Percentiles rank a stretch among this genome's conserved stretches.
Conservation (phyloP, 1,140 invertebrate species). For the Pteromalus puparum region DNA sequence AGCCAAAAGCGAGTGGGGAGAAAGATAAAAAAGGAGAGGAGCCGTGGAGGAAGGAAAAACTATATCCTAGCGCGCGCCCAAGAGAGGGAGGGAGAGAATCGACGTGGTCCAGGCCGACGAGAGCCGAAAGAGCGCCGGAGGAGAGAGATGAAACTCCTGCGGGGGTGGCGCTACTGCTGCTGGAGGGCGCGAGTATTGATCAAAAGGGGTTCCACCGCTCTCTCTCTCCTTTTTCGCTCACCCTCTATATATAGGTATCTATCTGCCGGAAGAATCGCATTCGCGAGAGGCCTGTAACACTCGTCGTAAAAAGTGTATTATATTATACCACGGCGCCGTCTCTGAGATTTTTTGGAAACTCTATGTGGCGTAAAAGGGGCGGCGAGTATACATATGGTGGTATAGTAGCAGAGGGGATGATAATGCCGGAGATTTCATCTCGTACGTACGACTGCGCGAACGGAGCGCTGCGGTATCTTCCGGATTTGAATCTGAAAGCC, state of each 20-base stretch:
- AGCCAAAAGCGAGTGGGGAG: neutral
- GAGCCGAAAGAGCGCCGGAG: neutral
- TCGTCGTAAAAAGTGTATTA: too few species aligned
- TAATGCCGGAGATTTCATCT: neutral
- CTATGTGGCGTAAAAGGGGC: neutral
- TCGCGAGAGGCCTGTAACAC: too few species aligned
- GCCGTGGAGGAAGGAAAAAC: neutral
- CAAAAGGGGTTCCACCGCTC: slow-evolving; percentile 18
- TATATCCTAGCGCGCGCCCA: neutral
- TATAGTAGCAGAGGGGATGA: neutral
- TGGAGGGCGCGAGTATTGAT: slow-evolving; percentile 38
- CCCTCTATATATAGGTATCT: neutral
- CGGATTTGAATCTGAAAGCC: slow-evolving; percentile 6
- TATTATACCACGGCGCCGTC: neutral
- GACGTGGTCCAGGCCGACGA: slow-evolving; percentile 8
- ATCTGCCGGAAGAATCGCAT: too few species aligned
- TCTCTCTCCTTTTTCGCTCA: neutral
- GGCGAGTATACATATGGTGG: too few species aligned
- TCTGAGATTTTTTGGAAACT: neutral
- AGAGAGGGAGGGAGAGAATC: neutral
- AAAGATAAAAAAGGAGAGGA: neutral
- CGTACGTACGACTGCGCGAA: neutral
- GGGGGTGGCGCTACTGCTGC: neutral
- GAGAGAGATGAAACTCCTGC: neutral
- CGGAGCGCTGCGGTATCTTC: neutral